Percentiles rank a stretch among this genome's conserved stretches.
phyloP scores from a whole-genome alignment of 2,888 invertebrate genomes.

The Anthoptus insignis region DNA sequence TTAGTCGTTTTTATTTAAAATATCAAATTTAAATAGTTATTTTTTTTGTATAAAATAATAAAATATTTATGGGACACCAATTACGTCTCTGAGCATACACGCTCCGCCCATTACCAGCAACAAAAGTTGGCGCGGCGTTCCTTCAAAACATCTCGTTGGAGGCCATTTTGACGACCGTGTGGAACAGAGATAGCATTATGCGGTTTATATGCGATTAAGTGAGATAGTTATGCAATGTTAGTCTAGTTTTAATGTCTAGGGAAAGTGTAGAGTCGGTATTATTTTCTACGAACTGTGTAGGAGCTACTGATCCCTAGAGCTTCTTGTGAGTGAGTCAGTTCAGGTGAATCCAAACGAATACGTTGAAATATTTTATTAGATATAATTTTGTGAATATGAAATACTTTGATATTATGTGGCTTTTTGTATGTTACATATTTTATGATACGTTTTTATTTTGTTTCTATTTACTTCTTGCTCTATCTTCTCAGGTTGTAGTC shows the following conservation, averaged over 20 bases:
- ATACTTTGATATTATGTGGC: not conserved
- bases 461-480: not conserved
- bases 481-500: no score
- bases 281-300: slow-evolving; percentile 58
- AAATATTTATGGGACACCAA: slow-evolving; percentile 46
- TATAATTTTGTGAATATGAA: not conserved
- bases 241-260: slow-evolving; percentile 80
- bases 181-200: slow-evolving; percentile 71
- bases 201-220: slow-evolving; percentile 77
- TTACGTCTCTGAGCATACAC: slow-evolving; percentile 75
- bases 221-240: slow-evolving; percentile 85
- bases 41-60: not conserved
- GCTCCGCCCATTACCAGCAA: slow-evolving; percentile 86
- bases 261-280: slow-evolving; percentile 67
- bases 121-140: slow-evolving; percentile 85
- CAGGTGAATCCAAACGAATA: slow-evolving; percentile 32
- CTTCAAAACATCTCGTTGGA: slow-evolving; percentile 87
- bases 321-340: slow-evolving; percentile 44
- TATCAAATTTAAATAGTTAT: slow-evolving; percentile 10
- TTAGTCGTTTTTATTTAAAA: slow-evolving; percentile 3
- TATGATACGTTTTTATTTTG: not conserved
- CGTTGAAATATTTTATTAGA: not conserved
- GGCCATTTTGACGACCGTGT: slow-evolving; percentile 85
- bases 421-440: not conserved
- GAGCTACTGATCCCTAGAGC: slow-evolving; percentile 43